phyloP scores from a whole-genome alignment of 2,888 invertebrate genomes.

The Palloptera scutellata region DNA sequence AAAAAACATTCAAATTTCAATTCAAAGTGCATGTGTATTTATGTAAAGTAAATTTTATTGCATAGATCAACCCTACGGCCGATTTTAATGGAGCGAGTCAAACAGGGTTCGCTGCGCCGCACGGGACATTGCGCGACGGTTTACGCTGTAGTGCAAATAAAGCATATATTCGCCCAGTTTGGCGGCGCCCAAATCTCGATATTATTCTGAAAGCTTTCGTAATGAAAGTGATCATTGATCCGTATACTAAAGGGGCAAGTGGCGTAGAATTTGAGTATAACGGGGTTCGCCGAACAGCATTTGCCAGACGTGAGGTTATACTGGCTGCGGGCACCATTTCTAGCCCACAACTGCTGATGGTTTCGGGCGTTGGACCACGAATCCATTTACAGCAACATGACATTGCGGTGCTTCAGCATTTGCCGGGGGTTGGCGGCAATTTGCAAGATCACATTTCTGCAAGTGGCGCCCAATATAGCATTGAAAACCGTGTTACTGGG shows the following conservation, averaged over 20 bases:
- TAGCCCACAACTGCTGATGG: constrained; percentile 85
- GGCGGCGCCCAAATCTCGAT: constrained; percentile 76
- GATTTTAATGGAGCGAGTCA: constrained; percentile 84
- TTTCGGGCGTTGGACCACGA: constrained; percentile 81
- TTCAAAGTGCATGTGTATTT: not conserved
- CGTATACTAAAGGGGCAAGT: constrained; percentile 69
- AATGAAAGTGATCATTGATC: constrained; percentile 73
- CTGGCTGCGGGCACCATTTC: constrained; percentile 86
- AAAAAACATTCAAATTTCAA: not conserved
- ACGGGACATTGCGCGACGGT: constrained; percentile 80
- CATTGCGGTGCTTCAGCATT: constrained; percentile 72
- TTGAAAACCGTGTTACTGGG: constrained; percentile 70
- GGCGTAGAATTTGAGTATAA: constrained; percentile 71
- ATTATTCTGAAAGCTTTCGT: constrained; percentile 75
- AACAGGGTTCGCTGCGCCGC: constrained; percentile 79
- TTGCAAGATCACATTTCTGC: constrained; percentile 85
- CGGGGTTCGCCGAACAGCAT: constrained; percentile 64
- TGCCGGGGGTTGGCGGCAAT: constrained; percentile 79
- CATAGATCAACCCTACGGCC: constrained; percentile 67
- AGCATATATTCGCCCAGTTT: constrained; percentile 76
- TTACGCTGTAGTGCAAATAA: constrained; percentile 85
- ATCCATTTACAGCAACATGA: constrained; percentile 70
- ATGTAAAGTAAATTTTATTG: constrained; percentile 3
- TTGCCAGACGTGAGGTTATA: constrained; percentile 80
- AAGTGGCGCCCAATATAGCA: constrained; percentile 78